These are phyloP conservation scores for Chaenogobius annularis DNA, from an alignment of 2,113 vertebrate species.

Conservation along the genomic window DNA sequence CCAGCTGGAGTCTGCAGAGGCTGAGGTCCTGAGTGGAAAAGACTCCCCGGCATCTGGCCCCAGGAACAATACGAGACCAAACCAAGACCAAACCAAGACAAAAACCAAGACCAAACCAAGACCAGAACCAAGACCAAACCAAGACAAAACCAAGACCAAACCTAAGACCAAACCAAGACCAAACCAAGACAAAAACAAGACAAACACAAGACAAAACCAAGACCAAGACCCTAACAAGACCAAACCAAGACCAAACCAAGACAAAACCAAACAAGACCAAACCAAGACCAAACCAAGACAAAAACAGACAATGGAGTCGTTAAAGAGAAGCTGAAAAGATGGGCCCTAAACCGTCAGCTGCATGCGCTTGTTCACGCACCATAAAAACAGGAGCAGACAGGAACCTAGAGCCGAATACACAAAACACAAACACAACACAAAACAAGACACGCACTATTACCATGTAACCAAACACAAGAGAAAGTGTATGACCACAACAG, in stretches of 20 bases:
- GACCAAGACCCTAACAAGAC: too few species aligned
- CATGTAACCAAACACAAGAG: too few species aligned
- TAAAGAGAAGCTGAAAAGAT: slow-evolving; percentile 60
- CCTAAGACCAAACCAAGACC: too few species aligned
- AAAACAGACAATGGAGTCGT: slow-evolving; percentile 59
- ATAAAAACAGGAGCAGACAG: neutral
- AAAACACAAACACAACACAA: too few species aligned
- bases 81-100: neutral
- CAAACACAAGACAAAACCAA: too few species aligned
- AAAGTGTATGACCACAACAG: too few species aligned
- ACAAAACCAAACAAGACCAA: neutral
- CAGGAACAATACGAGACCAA: slow-evolving; percentile 20
- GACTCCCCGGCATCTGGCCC: slow-evolving; percentile 47
- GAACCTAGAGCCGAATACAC: slow-evolving; percentile 2
- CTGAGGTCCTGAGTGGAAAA: slow-evolving; percentile 28
- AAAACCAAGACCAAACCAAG: neutral
- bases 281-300: neutral
- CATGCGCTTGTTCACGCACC: slow-evolving; percentile 15
- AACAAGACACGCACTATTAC: neutral
- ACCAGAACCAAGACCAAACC: neutral
- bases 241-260: neutral
- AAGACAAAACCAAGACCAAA: too few species aligned
- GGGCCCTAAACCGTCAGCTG: slow-evolving; percentile 38
- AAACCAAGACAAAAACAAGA: neutral
- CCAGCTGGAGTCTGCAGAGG: slow-evolving; percentile 63